These are phyloP conservation scores for Tenthredo amoena DNA, from an alignment of 2,888 invertebrate species.

Conservation along the genomic window DNA sequence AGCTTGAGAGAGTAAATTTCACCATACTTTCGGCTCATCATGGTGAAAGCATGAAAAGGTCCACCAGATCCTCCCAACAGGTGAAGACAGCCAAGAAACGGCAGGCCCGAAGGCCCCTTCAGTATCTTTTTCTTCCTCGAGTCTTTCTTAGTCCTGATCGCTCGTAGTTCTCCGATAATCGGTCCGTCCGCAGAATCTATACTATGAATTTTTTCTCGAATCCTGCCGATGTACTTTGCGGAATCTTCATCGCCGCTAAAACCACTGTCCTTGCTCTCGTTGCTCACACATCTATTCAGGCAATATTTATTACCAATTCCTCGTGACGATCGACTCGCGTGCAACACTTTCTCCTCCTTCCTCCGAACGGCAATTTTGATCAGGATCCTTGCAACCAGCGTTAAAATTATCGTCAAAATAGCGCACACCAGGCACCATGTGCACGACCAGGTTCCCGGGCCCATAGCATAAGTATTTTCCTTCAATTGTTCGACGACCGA, in stretches of 20 bases:
- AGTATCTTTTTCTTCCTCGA: constrained; percentile 41
- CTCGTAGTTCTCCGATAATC: not conserved
- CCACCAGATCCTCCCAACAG: constrained; percentile 82
- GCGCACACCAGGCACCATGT: not conserved
- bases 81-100: constrained; percentile 87
- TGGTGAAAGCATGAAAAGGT: constrained; percentile 87
- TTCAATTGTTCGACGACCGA: not conserved
- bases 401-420: not conserved
- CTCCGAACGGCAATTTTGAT: not conserved
- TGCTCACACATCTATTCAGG: constrained; percentile 20
- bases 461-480: not conserved
- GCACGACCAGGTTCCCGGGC: not conserved
- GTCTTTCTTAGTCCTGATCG: not conserved
- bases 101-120: constrained; percentile 76
- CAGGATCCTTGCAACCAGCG: not conserved
- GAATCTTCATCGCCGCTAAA: constrained; percentile 34
- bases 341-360: not conserved
- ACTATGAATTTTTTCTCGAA: not conserved
- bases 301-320: not conserved
- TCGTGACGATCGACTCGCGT: not conserved
- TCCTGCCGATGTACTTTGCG: not conserved
- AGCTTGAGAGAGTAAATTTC: constrained; percentile 86
- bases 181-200: not conserved
- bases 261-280: constrained; percentile 25
- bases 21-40: constrained; percentile 85